Base-by-base conservation (phyloP, 2,888 invertebrate genomes). In the Pogonocherus hispidulus region DNA sequence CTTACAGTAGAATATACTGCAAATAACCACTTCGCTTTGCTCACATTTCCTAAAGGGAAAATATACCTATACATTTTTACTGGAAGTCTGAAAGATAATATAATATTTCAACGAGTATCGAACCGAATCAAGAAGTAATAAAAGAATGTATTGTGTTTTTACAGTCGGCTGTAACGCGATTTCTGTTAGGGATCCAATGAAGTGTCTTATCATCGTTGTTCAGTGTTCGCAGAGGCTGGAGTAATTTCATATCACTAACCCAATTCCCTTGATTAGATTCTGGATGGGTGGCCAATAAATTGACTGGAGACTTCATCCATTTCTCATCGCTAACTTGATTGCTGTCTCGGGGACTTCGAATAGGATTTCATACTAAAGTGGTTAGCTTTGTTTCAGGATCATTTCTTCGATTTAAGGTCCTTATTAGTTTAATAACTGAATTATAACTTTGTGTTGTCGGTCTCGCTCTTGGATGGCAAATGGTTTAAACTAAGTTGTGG, bases 251-350 rank as follows among this genome's bases (percentile, higher is more conserved):
- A 84, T 84, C 84, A 83, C 83, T 84, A 85, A 84, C 84, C 81
- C 84, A 84, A 85, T 84, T 84, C 84, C 81, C 82, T 80, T 84
- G 84, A 85, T 85, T 85, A 84, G 84, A 85, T 85, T 85, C 84
- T 81, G 83, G 82, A 81, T 84, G 84, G 84, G 82, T 84, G 83
- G 84, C 83, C 85, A 82, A 84, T 84, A 85, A 85, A 85, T 85
- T 84, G 84, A 84, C 82, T 84, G 80, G 82, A 84, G 84, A 83
- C 82, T 83, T 81, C 79, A 80, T 80, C 83, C 82, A 84, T 84
- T 84, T 83, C 84, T 84, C 83, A 84, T 84, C 82, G 80, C 82
- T 83, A 84, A 84, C 83, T 83, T 83, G 83, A 84, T 84, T 84
- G 84, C 80, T 78, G 81, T 83, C 82, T 81, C 79, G 80, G 77